A percentile compares a stretch with the other conserved stretches of the same genome.
Evolutionary conservation across 2,113 vertebrate genomes (phyloP).

Genomic region (Tenrec ecaudatus): DNA sequence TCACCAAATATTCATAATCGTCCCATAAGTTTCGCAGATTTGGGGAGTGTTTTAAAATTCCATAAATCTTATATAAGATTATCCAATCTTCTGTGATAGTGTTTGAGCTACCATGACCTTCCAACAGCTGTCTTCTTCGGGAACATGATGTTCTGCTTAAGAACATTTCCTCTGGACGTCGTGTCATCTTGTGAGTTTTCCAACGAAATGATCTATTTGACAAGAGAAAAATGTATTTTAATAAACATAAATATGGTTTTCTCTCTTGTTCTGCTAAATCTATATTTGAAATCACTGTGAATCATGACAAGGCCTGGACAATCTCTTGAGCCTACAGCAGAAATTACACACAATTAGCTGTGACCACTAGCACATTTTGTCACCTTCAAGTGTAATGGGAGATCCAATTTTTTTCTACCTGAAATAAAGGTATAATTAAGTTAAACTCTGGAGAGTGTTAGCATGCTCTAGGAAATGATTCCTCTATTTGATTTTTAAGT

Average conservation of each 20-base stretch:
- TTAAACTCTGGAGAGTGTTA: background rate
- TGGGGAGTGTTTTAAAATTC: slow-evolving; percentile 55
- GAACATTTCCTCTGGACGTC: slow-evolving; percentile 23
- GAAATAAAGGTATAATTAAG: background rate
- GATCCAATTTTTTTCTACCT: background rate
- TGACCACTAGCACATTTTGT: background rate
- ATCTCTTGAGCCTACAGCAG: background rate
- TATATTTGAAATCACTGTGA: background rate
- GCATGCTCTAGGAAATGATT: background rate
- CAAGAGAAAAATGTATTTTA: background rate
- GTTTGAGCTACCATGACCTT: slow-evolving; percentile 33
- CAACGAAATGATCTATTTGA: background rate
- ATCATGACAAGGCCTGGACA: background rate
- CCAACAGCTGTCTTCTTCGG: background rate
- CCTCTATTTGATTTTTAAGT: slow-evolving; percentile 22
- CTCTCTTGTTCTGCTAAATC: background rate
- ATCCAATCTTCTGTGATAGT: slow-evolving; percentile 34
- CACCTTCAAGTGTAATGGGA: background rate
- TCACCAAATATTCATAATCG: slow-evolving; percentile 53
- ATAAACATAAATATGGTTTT: background rate
- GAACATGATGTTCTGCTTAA: background rate
- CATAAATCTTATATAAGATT: slow-evolving; percentile 55
- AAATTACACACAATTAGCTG: background rate
- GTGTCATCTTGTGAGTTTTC: background rate
- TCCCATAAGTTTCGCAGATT: slow-evolving; percentile 17